Evolutionary conservation across 2,113 vertebrate species (phyloP), one percentile per base, ranked within the genome.

Genomic region (Ornithorhynchus anatinus): DNA sequence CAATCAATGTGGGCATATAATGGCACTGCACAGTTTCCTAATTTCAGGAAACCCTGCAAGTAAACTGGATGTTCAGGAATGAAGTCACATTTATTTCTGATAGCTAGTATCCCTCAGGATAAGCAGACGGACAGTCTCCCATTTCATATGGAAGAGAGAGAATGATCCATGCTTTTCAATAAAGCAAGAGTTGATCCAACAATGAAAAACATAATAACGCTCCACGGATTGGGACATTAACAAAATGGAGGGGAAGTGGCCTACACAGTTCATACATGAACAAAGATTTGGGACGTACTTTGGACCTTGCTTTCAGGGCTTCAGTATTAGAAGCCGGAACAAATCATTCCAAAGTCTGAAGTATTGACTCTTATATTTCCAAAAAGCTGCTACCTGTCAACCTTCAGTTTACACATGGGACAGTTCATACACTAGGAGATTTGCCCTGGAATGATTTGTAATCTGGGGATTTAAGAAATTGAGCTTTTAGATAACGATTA

Each of bases 401-500:
- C 37, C 39, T 59, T 66, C 27, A 20, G 5, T 17, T 44, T 13
- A 13, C 6, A 8, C 2, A 13, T 22, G 31, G 4, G 39, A 10
- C 12, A 16, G 58, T 51, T 13, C 42, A 8, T 23, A 12, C 7
- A 48, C 62, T 61, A 65, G 29, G 8, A 7, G 20, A 6, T 11
- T 62, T 71, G n/a, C 17, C 17, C 39, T 31, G 3, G 31, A 71
- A 31, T 8, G 40, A 66, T 23, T 10, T 42, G 22, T n/a, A n/a
- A 2, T 32, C 47, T 51, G 45, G 59, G n/a, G 51, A 48, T 44
- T 77, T 69, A 69, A 72, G 66, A 59, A 69, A 29, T 38, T 10
- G 12, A 69, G 32, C 10, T 59, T 40, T 15, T 45, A 39, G 56
- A 31, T 11, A 8, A 64, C 52, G 52, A 20, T 39, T 63, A 12